These are phyloP conservation scores for Oceanites oceanicus DNA, from an alignment of 2,113 vertebrate species.

Conservation along the genomic window DNA sequence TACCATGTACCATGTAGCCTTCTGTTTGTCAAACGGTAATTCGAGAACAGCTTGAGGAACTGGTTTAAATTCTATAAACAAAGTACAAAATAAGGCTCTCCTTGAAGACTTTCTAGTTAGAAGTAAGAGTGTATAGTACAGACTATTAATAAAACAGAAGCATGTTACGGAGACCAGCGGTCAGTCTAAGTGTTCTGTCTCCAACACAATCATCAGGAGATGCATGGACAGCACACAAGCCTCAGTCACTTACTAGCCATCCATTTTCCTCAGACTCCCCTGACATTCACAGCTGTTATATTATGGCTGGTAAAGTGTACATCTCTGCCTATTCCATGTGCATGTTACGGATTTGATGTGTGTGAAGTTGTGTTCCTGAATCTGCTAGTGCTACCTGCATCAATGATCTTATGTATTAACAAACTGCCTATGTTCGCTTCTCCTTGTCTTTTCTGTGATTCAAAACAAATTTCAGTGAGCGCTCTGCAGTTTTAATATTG, in stretches of 20 bases:
- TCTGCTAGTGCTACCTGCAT: neutral
- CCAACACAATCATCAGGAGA: neutral
- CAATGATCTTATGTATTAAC: neutral
- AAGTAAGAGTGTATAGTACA: neutral
- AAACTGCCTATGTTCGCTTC: rapidly evolving
- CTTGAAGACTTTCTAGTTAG: neutral
- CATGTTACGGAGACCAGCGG: rapidly evolving
- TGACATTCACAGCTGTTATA: neutral
- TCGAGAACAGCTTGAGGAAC: neutral
- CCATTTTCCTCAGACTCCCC: neutral
- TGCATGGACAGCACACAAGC: rapidly evolving
- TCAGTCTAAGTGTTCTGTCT: rapidly evolving
- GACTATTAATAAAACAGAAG: neutral
- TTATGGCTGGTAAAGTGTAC: neutral
- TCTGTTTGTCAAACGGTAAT: neutral
- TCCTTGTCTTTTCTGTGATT: neutral
- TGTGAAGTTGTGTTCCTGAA: neutral
- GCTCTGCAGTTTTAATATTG: neutral
- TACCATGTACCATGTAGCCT: neutral
- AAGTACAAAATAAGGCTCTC: neutral
- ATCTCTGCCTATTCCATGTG: neutral
- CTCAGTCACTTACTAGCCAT: neutral
- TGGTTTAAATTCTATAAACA: neutral
- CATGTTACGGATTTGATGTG: neutral
- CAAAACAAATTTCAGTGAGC: neutral